These are phyloP conservation scores for Trichonephila clavata DNA, from an alignment of 1,140 invertebrate genomes.

Conservation along the genomic window DNA sequence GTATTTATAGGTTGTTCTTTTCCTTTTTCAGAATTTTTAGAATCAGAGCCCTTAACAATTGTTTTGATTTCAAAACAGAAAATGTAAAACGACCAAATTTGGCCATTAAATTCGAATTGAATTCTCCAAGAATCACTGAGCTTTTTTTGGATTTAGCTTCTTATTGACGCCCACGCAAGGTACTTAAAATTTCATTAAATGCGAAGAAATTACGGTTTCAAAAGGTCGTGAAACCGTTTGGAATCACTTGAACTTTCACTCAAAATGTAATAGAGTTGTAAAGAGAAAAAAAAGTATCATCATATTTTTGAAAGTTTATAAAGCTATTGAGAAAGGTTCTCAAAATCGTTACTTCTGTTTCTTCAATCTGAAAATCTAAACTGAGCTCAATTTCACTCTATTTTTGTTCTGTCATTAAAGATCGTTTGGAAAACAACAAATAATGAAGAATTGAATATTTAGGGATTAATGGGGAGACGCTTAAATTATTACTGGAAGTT, in stretches of 20 bases:
- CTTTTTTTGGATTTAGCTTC: background rate
- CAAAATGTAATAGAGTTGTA: conserved; percentile 18
- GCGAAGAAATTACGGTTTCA: background rate
- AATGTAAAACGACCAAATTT: background rate
- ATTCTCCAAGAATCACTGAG: background rate
- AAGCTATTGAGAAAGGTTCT: background rate
- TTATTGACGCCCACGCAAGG: background rate
- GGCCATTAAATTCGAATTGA: background rate
- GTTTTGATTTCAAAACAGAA: background rate
- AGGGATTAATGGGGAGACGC: no score
- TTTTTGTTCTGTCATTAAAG: background rate
- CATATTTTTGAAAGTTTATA: background rate
- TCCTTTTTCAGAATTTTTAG: background rate
- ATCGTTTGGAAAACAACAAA: no score
- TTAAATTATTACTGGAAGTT: no score
- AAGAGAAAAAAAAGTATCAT: background rate
- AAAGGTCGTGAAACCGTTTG: background rate
- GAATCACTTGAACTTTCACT: conserved; percentile 27
- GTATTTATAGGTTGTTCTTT: background rate
- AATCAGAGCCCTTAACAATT: background rate
- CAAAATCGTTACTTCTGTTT: background rate
- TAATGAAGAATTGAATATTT: no score
- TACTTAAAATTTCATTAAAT: conserved; percentile 38
- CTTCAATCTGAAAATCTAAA: no score
- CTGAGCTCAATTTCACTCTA: background rate